Base-by-base conservation (phyloP, 2,113 vertebrate species). In the Sphaerodactylus townsendi region DNA sequence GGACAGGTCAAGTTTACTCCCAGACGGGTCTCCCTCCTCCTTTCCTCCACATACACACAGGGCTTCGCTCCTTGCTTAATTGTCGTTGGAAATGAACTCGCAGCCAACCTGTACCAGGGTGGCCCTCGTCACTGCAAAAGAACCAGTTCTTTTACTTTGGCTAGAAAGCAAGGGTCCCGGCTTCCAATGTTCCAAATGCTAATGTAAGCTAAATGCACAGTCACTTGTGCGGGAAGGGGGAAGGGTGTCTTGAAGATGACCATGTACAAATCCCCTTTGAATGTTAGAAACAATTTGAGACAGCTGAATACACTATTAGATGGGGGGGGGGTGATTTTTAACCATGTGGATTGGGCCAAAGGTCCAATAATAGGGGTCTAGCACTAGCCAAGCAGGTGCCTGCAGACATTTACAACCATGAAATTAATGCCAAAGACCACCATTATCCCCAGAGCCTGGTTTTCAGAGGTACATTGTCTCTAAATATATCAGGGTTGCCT, bases 1-100 rank as follows among this genome's bases (percentile, higher is more conserved):
- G 66, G 80, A 82, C 68, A 78, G 74, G 59, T 83, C 81, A 87
- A 65, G 80, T 73, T 69, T 62, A 59, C 62, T 78, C 76, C 69
- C 81, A 48, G 76, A 48, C 30, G 19, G 50, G 7, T 19, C 25
- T 39, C 66, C 79, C 37, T 46, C 35, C 53, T 15, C 33, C 48
- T 5, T 21, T 10, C 69, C 13, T 28, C 11, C 23, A 46, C 1
- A 10, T 25, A 74, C 9, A 48, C 70, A 39, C 33, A 50, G 23
- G 11, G 17, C 4, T 2, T 64, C 39, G 37, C 25, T 41, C 66
- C 68, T 3, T 30, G 15, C 30, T 84, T 71, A 35, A 71, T 71
- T 23, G 62, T 37, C 15, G 11, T n/a, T 65, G 74, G 71, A 71
- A 82, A 64, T 25, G 74, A 82, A 82, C 66, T 48, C 64, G 79